phyloP scores from a whole-genome alignment of 2,113 vertebrate genomes.

The Colaptes auratus region DNA sequence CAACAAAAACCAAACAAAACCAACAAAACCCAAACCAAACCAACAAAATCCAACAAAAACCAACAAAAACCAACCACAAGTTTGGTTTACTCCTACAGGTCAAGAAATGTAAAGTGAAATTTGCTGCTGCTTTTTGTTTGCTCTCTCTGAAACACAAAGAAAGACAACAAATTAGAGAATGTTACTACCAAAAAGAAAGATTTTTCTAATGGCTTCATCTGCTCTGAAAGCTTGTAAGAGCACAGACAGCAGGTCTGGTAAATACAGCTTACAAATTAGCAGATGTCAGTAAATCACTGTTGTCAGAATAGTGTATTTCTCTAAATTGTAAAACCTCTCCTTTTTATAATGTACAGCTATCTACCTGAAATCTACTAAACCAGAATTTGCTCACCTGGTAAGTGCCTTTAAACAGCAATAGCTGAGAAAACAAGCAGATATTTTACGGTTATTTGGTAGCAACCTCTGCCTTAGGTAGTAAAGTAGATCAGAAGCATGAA shows the following conservation, averaged over 20 bases:
- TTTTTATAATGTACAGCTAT: neutral
- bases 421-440: neutral
- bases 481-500: neutral
- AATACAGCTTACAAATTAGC: slow-evolving; percentile 17
- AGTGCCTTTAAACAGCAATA: neutral
- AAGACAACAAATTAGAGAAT: neutral
- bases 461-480: neutral
- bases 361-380: neutral
- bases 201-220: neutral
- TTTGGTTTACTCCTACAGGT: neutral
- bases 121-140: neutral
- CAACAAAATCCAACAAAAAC: too few species aligned
- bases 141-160: neutral
- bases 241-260: neutral
- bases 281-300: neutral
- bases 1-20: too few species aligned
- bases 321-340: neutral
- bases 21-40: too few species aligned
- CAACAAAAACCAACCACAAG: too few species aligned
- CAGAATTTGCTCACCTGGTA: neutral
- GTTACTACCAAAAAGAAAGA: neutral
- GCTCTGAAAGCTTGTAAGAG: neutral
- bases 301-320: neutral
- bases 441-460: neutral
- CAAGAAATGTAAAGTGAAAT: neutral